Base-by-base conservation (phyloP, 2,888 invertebrate genomes). In the Leptinotarsa haldemani region DNA sequence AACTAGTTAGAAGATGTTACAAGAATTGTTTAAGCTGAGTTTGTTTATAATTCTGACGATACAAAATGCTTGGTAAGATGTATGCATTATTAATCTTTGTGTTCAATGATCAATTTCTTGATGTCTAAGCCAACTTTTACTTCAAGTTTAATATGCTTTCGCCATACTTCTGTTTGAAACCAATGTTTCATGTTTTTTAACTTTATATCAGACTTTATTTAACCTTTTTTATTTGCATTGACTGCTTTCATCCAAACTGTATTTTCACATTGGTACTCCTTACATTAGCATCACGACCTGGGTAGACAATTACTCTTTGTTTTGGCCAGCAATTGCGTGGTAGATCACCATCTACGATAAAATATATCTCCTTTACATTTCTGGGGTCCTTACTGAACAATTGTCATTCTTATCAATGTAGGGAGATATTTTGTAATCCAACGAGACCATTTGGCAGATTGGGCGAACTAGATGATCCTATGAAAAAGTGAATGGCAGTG, bases 61-160 rank as follows among this genome's bases (percentile, higher is more conserved):
- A 61, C 30, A 16, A 61, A 61, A 61, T 25, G 61, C 30, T n/a
- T 40, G 61, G 61, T 61, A 61, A 30, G 61, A 30, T 18, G 9
- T 9, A 30, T 7, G 4, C 16, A 61, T 7, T 15, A 16, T 61
- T 9, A 16, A 61, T 15, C n/a, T 30, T 61, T 4, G 16, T 61
- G 15, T 61, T 61, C 25, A 30, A 56, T 56, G n/a, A 52, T 52
- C 9, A 18, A 18, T 52, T 52, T 18, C 16, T 52, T 16, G 15
- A 40, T 9, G 40, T 40, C 40, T 40, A 9, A 40, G 40, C 9
- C 9, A 30, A 30, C 30, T 30, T 30, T 30, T 30, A 30, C 30
- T 40, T 9, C 0, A 2, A 40, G 9, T 40, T 40, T 40, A 40
- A 40, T 40, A 40, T 9, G 9, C 7, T 12, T 40, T 40, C 9